Conservation (phyloP, 2,113 vertebrate species). For the Rhizomys pruinosus region DNA sequence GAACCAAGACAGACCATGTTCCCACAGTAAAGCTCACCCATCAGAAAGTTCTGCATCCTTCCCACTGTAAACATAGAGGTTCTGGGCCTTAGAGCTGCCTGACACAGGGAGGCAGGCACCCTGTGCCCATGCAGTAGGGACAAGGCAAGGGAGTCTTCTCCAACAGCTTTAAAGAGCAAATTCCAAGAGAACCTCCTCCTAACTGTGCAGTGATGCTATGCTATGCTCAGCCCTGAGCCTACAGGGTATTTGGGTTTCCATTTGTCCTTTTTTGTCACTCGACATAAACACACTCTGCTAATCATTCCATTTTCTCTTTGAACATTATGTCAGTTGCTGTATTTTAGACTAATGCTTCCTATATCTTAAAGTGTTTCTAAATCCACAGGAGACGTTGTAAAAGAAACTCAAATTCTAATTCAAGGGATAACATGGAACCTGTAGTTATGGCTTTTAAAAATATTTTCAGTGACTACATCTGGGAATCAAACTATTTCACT, state of each 20-base stretch:
- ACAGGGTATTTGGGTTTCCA: background rate
- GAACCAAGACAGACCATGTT: constrained; percentile 17
- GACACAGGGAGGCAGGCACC: background rate
- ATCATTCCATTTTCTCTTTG: constrained; percentile 5
- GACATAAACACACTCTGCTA: background rate
- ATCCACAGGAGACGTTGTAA: background rate
- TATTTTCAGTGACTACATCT: too few species aligned
- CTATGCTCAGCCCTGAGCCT: too few species aligned
- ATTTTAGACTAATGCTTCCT: constrained; percentile 12
- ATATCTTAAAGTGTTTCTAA: background rate
- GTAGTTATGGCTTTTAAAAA: background rate
- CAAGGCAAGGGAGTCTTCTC: background rate
- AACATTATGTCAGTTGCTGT: background rate
- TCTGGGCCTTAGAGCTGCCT: background rate
- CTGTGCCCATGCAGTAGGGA: background rate
- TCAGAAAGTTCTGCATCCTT: background rate
- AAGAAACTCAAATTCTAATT: constrained; percentile 46
- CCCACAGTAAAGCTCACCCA: background rate
- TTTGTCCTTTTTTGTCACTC: background rate
- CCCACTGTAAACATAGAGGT: background rate
- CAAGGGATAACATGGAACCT: background rate
- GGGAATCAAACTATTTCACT: background rate
- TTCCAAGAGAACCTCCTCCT: background rate
- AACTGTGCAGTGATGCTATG: constrained; percentile 12
- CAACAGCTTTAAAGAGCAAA: constrained; percentile 21